phyloP scores from a whole-genome alignment of 2,797 vertebrate genomes.

The Morus bassanus region DNA sequence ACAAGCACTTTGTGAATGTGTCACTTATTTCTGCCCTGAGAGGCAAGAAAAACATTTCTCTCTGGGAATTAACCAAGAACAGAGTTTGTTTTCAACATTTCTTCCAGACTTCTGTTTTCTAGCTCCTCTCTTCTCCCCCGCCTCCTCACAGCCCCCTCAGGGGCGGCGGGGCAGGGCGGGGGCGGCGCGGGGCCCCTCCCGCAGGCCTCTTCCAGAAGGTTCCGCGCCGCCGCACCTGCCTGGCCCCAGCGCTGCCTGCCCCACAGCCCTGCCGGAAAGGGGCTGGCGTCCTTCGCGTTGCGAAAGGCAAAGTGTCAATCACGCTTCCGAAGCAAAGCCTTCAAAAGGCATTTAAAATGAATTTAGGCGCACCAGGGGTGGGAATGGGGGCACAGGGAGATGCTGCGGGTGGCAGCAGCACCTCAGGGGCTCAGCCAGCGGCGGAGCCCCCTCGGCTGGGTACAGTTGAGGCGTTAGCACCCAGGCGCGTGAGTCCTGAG shows the following conservation, averaged over 20 bases:
- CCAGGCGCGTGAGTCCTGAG: rapidly evolving
- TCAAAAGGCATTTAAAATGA: not conserved
- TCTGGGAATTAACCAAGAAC: not conserved
- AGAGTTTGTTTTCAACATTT: not conserved
- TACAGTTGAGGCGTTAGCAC: not conserved
- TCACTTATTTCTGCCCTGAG: not conserved
- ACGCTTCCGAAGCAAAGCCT: not conserved
- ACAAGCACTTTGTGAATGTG: not conserved
- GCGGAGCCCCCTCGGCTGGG: too few relatives aligned
- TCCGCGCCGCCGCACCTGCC: rapidly evolving
- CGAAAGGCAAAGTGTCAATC: not conserved
- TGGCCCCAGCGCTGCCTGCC: rapidly evolving
- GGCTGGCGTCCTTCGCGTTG: rapidly evolving
- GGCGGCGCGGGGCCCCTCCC: too few relatives aligned
- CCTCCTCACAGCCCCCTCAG: not conserved
- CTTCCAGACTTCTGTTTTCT: not conserved
- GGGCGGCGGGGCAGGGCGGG: rapidly evolving
- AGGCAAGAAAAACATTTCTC: not conserved
- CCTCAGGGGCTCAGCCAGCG: not conserved
- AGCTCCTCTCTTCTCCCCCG: not conserved
- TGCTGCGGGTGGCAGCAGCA: too few relatives aligned
- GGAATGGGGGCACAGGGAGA: rapidly evolving
- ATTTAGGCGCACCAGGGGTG: not conserved
- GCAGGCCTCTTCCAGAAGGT: not conserved
- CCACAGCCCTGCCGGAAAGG: rapidly evolving